phyloP scores from a whole-genome alignment of 1,140 invertebrate species.

The Trigoniulus corallinus region DNA sequence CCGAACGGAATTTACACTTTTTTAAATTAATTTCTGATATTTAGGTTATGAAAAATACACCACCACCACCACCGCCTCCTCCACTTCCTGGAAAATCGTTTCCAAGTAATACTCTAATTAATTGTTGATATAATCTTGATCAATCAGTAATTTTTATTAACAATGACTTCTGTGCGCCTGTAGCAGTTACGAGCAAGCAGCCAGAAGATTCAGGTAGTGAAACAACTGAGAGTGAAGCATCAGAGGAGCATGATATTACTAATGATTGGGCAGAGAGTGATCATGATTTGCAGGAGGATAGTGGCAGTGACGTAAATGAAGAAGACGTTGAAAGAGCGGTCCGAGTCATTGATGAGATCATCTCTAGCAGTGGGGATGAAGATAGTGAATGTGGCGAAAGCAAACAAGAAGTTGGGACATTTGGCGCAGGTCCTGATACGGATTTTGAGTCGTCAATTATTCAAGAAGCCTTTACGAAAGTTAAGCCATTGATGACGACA shows the following conservation, averaged over 20 bases:
- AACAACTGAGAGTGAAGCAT: not conserved
- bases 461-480: not conserved
- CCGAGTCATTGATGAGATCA: not conserved
- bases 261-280: constrained; percentile 13
- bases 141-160: no score
- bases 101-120: no score
- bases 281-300: constrained; percentile 14
- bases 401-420: no score
- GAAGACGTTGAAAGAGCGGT: not conserved
- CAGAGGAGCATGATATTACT: not conserved
- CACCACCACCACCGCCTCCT: not conserved
- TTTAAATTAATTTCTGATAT: not conserved
- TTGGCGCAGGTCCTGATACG: no score
- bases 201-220: no score
- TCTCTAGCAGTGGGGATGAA: not conserved
- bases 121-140: no score
- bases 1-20: not conserved
- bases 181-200: no score
- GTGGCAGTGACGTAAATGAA: not conserved
- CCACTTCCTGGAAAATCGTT: not conserved
- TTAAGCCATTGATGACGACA: no score
- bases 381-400: no score
- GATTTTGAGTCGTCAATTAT: not conserved
- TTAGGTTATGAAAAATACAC: not conserved
- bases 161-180: no score